These are phyloP conservation scores for Plectus sambesii DNA, from an alignment of 1,140 invertebrate genomes.

Conservation along the genomic window DNA sequence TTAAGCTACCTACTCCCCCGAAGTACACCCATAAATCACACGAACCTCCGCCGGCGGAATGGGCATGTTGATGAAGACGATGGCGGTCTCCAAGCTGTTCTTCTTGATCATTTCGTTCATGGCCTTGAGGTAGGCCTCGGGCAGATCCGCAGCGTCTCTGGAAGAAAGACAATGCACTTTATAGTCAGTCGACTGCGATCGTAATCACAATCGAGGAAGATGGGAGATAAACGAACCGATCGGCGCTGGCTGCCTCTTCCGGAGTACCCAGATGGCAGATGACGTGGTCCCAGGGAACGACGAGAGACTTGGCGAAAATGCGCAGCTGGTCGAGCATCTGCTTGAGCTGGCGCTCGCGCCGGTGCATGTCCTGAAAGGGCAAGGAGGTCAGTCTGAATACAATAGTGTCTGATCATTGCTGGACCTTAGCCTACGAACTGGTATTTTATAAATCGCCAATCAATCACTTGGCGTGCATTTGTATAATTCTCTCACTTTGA, in stretches of 20 bases:
- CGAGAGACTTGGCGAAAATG: conserved; percentile 53
- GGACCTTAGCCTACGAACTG: too few species aligned
- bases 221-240: neutral
- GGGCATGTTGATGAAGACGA: conserved; percentile 72
- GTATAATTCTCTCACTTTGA: too few species aligned
- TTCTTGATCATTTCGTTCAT: conserved; percentile 65
- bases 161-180: too few species aligned
- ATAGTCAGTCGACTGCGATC: too few species aligned
- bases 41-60: conserved; percentile 56
- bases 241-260: conserved; percentile 10
- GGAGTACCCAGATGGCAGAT: conserved; percentile 42
- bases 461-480: too few species aligned
- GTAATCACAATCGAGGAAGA: too few species aligned
- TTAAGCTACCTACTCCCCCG: too few species aligned
- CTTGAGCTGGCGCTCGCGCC: conserved; percentile 51
- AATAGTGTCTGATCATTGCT: too few species aligned
- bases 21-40: too few species aligned
- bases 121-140: conserved; percentile 50
- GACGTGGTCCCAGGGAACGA: conserved; percentile 53
- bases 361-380: conserved; percentile 39
- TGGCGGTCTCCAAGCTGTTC: conserved; percentile 61
- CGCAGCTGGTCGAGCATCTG: conserved; percentile 52
- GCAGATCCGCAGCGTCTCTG: conserved; percentile 32
- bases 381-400: too few species aligned
- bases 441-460: too few species aligned